phyloP scores from a whole-genome alignment of 2,888 invertebrate species.

The Eretmocerus hayati region DNA sequence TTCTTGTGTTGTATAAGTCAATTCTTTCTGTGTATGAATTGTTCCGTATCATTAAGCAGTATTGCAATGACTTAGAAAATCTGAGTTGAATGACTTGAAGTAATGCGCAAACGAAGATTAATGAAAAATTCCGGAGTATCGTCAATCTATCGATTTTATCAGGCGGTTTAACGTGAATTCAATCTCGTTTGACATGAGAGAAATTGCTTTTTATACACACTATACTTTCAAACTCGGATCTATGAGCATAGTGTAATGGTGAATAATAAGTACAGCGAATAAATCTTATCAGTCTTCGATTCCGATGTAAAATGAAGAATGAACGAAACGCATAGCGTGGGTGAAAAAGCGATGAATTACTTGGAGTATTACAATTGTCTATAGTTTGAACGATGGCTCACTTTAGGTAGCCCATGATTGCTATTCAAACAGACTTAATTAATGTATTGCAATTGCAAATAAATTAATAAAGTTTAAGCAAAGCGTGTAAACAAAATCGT shows the following conservation, averaged over 20 bases:
- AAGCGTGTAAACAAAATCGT: conserved; percentile 46
- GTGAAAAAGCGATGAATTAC: conserved; percentile 29
- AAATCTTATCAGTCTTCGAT: conserved; percentile 33
- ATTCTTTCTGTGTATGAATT: no score
- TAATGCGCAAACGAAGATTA: no score
- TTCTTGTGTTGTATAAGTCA: no score
- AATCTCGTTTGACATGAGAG: no score
- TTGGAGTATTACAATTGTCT: conserved; percentile 41
- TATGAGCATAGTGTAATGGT: conserved; percentile 37
- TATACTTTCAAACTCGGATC: conserved; percentile 45
- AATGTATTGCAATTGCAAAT: conserved; percentile 46
- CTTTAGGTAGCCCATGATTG: conserved; percentile 42
- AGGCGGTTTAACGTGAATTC: no score
- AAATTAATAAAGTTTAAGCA: conserved; percentile 46
- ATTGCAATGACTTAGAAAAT: no score
- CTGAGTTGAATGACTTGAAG: no score
- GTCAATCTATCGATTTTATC: no score
- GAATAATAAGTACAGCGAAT: conserved; percentile 26
- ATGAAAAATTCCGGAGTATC: no score
- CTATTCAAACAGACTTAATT: conserved; percentile 47
- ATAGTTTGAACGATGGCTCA: conserved; percentile 43
- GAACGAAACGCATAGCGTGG: conserved; percentile 23
- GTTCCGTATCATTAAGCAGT: no score
- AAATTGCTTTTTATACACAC: conserved; percentile 47
- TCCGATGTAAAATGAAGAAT: conserved; percentile 28